Base-by-base conservation (phyloP, 2,888 invertebrate species). In the Plebejus argus region DNA sequence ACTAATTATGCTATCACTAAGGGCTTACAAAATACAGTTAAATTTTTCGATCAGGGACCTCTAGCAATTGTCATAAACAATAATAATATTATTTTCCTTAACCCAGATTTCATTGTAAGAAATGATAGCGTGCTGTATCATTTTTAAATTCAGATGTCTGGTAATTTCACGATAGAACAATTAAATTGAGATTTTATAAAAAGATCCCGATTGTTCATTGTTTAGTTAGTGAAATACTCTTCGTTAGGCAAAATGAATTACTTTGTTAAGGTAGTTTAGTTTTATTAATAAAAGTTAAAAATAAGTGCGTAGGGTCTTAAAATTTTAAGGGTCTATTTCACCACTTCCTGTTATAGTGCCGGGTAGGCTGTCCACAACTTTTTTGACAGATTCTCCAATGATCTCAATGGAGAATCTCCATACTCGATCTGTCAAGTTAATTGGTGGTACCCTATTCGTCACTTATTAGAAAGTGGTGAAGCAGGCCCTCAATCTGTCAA, bases 41-140 rank as follows among this genome's bases (percentile, higher is more conserved):
- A 15, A 3, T 28, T 33, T 33, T 66, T 66, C 6, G 15, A 28
- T 66, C 66, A 66, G 28, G 28, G 66, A 66, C 28, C 28, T 66
- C 15, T n/a, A 71, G 28, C 53, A 76, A 74, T 79, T 70, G 58
- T 77, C 35, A 76, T 76, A 58, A 76, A 76, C 77, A 78, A 39
- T 70, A 78, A 78, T 80, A 72, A 20, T 45, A 77, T 71, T 20
- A 56, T 77, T 79, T 80, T 80, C 81, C 81, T 81, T 81, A 81
- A 79, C 81, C 81, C 77, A 80, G 76, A 79, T 80, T 77, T 33
- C 70, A 49, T 70, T 78, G 70, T 58, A 78, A 79, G 81, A 81
- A 79, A 81, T 75, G 76, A 78, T 81, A 76, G 81, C 81, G 81
- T 81, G 81, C 53, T 4, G 23, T 53, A 28, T 66, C 28, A 49